Percentiles rank a stretch among this genome's conserved stretches.
Evolutionary conservation across 2,113 vertebrate species (phyloP).

Genomic region (Nymphicus hollandicus): DNA sequence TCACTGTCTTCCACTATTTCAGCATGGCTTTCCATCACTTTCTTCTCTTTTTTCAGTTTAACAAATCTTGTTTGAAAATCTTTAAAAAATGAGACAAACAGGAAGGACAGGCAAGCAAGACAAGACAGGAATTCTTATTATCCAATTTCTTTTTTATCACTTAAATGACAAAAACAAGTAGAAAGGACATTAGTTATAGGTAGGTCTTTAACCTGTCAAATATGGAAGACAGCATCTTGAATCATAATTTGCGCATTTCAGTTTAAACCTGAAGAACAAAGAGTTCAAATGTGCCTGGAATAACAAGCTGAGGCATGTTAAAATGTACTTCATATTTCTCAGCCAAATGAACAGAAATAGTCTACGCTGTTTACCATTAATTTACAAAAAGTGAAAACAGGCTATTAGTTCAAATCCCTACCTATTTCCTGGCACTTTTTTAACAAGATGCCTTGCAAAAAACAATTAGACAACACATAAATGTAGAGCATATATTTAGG

Average conservation of each 20-base stretch:
- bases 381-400: not conserved
- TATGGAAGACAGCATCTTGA: not conserved
- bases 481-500: not conserved
- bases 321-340: not conserved
- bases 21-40: not conserved
- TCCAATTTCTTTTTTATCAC: not conserved
- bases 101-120: not conserved
- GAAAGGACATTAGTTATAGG: not conserved
- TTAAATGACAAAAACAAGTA: not conserved
- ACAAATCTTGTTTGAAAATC: constrained; percentile 73
- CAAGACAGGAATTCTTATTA: not conserved
- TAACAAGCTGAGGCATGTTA: not conserved
- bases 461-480: not conserved
- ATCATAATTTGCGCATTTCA: not conserved
- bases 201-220: not conserved
- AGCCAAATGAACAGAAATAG: not conserved
- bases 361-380: not conserved
- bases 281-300: not conserved
- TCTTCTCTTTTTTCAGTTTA: constrained; percentile 72
- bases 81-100: constrained; percentile 54
- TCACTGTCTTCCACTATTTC: constrained; percentile 36
- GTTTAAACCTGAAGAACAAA: not conserved
- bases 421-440: not conserved
- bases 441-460: not conserved
- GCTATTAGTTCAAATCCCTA: not conserved